phyloP scores from a whole-genome alignment of 2,888 invertebrate genomes.

The Notocelia uddmanniana region DNA sequence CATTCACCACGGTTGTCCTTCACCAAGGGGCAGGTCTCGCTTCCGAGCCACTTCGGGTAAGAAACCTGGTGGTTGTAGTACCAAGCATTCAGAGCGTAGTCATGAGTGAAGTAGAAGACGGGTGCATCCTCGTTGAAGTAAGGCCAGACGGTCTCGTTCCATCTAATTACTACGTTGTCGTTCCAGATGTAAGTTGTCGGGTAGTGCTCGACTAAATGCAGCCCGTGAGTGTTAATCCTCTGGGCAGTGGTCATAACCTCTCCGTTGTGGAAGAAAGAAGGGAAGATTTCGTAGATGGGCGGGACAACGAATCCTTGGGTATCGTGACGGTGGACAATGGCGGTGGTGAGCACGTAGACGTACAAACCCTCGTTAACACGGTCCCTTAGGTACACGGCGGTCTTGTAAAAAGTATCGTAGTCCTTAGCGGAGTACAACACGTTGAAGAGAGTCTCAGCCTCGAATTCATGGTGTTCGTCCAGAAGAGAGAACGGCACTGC shows the following conservation, averaged over 20 bases:
- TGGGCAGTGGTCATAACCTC: slow-evolving; percentile 89
- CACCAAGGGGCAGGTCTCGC: slow-evolving; percentile 78
- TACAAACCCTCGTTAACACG: slow-evolving; percentile 90
- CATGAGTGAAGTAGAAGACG: slow-evolving; percentile 90
- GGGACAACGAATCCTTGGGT: slow-evolving; percentile 88
- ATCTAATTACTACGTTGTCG: slow-evolving; percentile 84
- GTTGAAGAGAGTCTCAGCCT: slow-evolving; percentile 88
- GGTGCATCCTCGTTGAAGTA: slow-evolving; percentile 84
- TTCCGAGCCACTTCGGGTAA: slow-evolving; percentile 88
- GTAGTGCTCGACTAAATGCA: slow-evolving; percentile 63
- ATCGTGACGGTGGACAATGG: slow-evolving; percentile 87
- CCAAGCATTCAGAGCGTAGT: slow-evolving; percentile 88
- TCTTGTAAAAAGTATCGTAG: slow-evolving; percentile 89
- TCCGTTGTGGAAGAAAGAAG: slow-evolving; percentile 89
- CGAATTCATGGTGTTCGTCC: slow-evolving; percentile 85
- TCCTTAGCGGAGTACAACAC: slow-evolving; percentile 89
- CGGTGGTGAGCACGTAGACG: slow-evolving; percentile 87
- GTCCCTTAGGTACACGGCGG: slow-evolving; percentile 89
- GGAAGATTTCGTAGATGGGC: slow-evolving; percentile 90
- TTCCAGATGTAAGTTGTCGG: slow-evolving; percentile 70
- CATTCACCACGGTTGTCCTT: slow-evolving; percentile 88
- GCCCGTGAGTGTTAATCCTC: slow-evolving; percentile 82
- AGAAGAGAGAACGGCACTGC: slow-evolving; percentile 86
- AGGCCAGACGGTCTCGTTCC: slow-evolving; percentile 87
- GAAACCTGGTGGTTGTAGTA: slow-evolving; percentile 87